A percentile compares a stretch with the other conserved stretches of the same genome.
phyloP scores from a whole-genome alignment of 53 echinoderm and acorn worm species.

The Henricia sp. region DNA sequence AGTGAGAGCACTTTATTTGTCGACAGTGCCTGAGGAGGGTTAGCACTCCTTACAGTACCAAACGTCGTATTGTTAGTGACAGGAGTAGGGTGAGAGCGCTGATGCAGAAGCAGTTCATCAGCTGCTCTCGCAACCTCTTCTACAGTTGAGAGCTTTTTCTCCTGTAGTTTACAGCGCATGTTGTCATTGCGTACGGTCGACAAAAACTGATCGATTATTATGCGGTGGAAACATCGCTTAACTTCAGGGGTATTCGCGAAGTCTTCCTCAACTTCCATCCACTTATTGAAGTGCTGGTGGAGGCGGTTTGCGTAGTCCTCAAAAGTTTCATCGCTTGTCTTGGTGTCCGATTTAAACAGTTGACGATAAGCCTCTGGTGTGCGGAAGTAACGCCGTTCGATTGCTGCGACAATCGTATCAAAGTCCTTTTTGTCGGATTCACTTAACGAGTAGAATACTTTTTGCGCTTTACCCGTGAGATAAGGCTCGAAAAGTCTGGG shows the following conservation, averaged over 20 bases:
- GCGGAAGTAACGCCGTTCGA: neutral
- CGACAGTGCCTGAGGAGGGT: neutral
- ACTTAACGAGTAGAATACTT: neutral
- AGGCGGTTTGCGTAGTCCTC: conserved; percentile 7
- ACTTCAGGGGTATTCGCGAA: neutral
- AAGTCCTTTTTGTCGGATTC: conserved; percentile 16
- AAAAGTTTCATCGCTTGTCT: conserved; percentile 3
- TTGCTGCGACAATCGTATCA: neutral
- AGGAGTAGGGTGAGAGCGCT: neutral
- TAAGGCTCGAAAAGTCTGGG: conserved; percentile 1
- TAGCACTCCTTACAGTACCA: neutral
- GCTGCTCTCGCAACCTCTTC: neutral
- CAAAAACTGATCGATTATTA: conserved; percentile 16
- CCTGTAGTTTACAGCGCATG: neutral
- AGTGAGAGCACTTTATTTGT: neutral
- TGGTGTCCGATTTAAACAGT: neutral
- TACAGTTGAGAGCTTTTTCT: neutral
- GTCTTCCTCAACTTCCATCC: conserved; percentile 3
- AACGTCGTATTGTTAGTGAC: neutral
- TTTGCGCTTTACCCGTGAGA: neutral
- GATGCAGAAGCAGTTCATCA: neutral
- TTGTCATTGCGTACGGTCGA: neutral
- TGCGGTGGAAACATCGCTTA: neutral
- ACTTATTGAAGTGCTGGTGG: neutral
- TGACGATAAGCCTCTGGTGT: too few relatives aligned